Conservation (phyloP, 2,888 invertebrate species). For the Embidobia sp. region DNA sequence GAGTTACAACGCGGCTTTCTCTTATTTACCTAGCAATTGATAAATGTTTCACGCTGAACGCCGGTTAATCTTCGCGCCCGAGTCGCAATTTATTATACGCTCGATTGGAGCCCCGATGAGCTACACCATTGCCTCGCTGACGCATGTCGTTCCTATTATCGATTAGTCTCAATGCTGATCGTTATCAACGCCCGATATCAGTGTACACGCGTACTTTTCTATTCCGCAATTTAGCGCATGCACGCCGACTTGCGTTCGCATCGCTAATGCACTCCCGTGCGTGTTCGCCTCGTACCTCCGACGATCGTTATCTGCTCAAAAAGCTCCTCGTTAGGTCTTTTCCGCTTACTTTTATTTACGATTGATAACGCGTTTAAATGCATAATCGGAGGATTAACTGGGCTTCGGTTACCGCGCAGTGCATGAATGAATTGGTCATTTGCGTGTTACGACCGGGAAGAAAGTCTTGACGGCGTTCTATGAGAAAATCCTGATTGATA, state of each 20-base stretch:
- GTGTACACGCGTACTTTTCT: conserved; percentile 25
- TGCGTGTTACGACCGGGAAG: too few relatives aligned
- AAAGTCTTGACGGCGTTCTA: conserved; percentile 3
- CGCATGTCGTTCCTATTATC: conserved; percentile 63
- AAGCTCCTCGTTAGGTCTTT: too few relatives aligned
- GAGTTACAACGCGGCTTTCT: conserved; percentile 42
- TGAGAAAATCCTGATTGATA: conserved; percentile 6
- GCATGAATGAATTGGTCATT: conserved; percentile 13
- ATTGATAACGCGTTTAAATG: too few relatives aligned
- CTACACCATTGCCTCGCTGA: conserved; percentile 52
- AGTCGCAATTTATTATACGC: conserved; percentile 64
- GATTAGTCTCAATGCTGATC: conserved; percentile 64
- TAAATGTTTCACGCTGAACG: conserved; percentile 62
- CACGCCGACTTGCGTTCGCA: conserved; percentile 38
- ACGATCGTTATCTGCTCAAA: too few relatives aligned
- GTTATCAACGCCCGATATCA: conserved; percentile 49
- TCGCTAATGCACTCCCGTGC: too few relatives aligned
- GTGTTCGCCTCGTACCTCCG: too few relatives aligned
- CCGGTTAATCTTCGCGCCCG: conserved; percentile 58
- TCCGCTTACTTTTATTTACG: too few relatives aligned
- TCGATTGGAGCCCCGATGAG: conserved; percentile 60
- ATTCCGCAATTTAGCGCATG: conserved; percentile 34
- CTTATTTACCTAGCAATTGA: conserved; percentile 66
- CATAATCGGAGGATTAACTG: too few relatives aligned
- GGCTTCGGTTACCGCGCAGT: too few relatives aligned